Percentiles rank a stretch among this genome's conserved stretches.
Evolutionary conservation across 2,797 vertebrate genomes (phyloP).

Genomic region (Gymnodraco acuticeps): DNA sequence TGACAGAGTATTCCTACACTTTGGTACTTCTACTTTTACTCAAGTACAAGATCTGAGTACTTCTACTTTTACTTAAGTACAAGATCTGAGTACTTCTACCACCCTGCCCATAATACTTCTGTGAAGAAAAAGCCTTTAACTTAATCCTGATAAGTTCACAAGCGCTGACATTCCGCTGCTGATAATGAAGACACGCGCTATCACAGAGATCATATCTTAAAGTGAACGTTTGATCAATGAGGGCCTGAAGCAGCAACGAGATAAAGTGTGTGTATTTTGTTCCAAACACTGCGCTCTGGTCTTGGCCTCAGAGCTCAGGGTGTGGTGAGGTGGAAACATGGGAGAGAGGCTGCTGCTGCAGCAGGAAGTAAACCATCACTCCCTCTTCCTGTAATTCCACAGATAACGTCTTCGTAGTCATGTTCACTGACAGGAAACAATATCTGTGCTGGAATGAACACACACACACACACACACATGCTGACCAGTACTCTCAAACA

Average conservation of each 20-base stretch:
- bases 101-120: background rate
- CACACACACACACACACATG: background rate
- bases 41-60: no score
- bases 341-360: conserved; percentile 39
- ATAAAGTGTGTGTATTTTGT: background rate
- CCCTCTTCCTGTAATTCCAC: conserved; percentile 73
- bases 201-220: background rate
- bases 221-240: background rate
- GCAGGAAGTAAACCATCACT: conserved; percentile 72
- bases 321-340: conserved; percentile 43
- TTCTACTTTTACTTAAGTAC: no score
- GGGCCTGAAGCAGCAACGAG: background rate
- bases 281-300: background rate
- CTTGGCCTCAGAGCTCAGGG: conserved; percentile 36
- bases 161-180: background rate
- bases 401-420: conserved; percentile 66
- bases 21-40: no score
- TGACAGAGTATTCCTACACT: no score
- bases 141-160: background rate
- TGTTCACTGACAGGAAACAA: conserved; percentile 69
- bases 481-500: background rate
- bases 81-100: no score
- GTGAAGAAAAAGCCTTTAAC: background rate
- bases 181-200: background rate
- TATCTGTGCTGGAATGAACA: conserved; percentile 5